These are phyloP conservation scores for Channa maculata DNA, from an alignment of 2,113 vertebrate genomes.

Conservation along the genomic window DNA sequence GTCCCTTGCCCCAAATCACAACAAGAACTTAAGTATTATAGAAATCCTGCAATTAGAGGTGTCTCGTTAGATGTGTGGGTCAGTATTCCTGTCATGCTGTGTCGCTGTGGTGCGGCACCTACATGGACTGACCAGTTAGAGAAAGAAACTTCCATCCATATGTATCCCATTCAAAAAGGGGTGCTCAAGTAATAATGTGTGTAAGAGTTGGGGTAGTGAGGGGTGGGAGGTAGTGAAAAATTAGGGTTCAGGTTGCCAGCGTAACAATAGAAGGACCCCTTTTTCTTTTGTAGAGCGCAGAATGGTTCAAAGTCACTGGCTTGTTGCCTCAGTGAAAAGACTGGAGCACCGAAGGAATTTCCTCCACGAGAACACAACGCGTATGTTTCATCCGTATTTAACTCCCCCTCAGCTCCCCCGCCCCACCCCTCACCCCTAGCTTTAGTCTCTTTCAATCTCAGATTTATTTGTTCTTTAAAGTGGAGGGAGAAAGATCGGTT, in stretches of 20 bases:
- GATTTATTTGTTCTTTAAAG: conserved; percentile 72
- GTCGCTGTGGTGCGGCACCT: conserved; percentile 21
- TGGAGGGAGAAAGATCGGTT: conserved; percentile 31
- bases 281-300: conserved; percentile 66
- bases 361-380: conserved; percentile 75
- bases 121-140: conserved; percentile 47
- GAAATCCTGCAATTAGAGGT: conserved; percentile 65
- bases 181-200: conserved; percentile 51
- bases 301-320: conserved; percentile 76
- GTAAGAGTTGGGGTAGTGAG: conserved; percentile 33
- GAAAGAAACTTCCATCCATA: conserved; percentile 37
- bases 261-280: conserved; percentile 57
- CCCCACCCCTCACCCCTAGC: conserved; percentile 7
- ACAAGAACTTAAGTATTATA: conserved; percentile 39
- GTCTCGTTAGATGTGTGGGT: conserved; percentile 51
- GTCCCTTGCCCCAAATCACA: conserved; percentile 48
- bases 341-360: conserved; percentile 78
- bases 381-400: conserved; percentile 64
- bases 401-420: conserved; percentile 15
- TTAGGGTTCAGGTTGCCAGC: conserved; percentile 46
- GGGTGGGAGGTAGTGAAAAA: conserved; percentile 49
- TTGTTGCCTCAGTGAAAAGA: conserved; percentile 83
- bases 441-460: conserved; percentile 55
- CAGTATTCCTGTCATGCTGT: conserved; percentile 64
- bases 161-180: conserved; percentile 32